These are phyloP conservation scores for Tangara arthus DNA, from an alignment of 2,797 vertebrate species.

Conservation along the genomic window DNA sequence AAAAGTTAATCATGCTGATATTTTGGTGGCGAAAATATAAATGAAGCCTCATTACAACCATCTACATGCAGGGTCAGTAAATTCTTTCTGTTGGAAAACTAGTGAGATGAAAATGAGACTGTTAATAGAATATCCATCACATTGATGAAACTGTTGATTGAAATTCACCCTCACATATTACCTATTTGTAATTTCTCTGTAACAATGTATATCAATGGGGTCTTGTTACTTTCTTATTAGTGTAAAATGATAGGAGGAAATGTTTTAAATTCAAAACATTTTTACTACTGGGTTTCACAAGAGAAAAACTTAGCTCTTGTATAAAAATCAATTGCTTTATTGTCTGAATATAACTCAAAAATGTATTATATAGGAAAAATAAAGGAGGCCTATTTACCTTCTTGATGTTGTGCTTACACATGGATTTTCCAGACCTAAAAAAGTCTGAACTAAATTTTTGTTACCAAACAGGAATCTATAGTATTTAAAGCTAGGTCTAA, in stretches of 20 bases:
- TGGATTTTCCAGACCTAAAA: neutral
- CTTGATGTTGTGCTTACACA: neutral
- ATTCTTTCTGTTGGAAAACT: conserved; percentile 30
- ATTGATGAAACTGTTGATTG: conserved; percentile 64
- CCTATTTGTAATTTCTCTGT: conserved; percentile 25
- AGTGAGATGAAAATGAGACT: conserved; percentile 35
- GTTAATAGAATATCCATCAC: conserved; percentile 51
- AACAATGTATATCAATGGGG: conserved; percentile 7
- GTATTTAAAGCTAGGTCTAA: neutral
- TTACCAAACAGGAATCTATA: neutral
- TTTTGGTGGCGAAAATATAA: conserved; percentile 14
- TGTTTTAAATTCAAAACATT: neutral
- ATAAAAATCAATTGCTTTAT: neutral
- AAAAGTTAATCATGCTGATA: conserved; percentile 29
- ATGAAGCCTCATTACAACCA: conserved; percentile 34
- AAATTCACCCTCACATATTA: conserved; percentile 54
- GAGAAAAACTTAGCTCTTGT: neutral
- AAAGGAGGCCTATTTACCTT: neutral
- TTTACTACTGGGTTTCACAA: neutral
- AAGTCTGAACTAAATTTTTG: neutral
- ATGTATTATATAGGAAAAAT: neutral
- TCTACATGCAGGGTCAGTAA: conserved; percentile 21
- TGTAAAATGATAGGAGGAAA: neutral
- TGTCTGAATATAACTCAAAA: neutral
- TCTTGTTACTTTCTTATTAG: conserved; percentile 15